Percentiles rank a stretch among this genome's conserved stretches.
Evolutionary conservation across 2,888 invertebrate genomes (phyloP).

Genomic region (Xestia ashworthii): DNA sequence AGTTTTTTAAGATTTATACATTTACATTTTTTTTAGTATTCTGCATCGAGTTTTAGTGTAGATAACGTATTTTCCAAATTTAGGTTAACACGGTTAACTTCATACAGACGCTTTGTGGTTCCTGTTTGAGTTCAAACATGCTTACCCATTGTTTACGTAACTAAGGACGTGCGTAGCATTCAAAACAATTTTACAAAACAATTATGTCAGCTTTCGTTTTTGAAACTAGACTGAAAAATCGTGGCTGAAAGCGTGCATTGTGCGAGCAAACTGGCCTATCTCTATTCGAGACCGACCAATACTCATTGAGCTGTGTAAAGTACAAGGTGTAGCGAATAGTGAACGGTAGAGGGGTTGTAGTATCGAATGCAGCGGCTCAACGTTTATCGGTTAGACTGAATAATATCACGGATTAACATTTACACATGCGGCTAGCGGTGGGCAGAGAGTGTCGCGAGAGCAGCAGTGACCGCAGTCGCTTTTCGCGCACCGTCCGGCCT

Average conservation of each 20-base stretch:
- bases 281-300: constrained; percentile 66
- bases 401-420: constrained; percentile 84
- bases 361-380: constrained; percentile 69
- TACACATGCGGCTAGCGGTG: constrained; percentile 83
- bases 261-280: constrained; percentile 66
- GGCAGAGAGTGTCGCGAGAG: constrained; percentile 81
- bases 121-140: constrained; percentile 45
- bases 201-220: constrained; percentile 73
- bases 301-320: constrained; percentile 67
- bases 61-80: constrained; percentile 43
- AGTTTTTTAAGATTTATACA: neutral
- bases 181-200: constrained; percentile 64
- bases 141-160: constrained; percentile 68
- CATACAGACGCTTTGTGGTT: constrained; percentile 46
- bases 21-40: neutral
- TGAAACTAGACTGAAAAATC: constrained; percentile 78
- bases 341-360: constrained; percentile 59
- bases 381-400: constrained; percentile 74
- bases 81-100: constrained; percentile 37
- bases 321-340: constrained; percentile 44
- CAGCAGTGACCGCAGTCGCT: constrained; percentile 85
- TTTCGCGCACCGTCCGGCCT: constrained; percentile 85
- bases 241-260: constrained; percentile 71
- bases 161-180: constrained; percentile 61
- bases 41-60: neutral